Conservation (phyloP, 1,140 invertebrate genomes). For the Metopolophium dirhodum region DNA sequence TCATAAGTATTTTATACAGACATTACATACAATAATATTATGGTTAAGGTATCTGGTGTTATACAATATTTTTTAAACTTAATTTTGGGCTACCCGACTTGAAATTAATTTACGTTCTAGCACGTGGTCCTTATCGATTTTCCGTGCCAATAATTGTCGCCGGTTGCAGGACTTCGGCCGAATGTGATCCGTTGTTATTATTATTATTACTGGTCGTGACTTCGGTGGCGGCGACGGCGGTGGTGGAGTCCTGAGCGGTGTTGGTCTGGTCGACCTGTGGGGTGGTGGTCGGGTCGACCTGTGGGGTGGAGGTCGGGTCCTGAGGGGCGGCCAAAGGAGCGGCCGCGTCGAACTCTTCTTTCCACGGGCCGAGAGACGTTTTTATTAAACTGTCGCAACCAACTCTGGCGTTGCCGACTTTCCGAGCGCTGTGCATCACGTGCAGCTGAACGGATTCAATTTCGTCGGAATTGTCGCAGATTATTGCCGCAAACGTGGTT, state of each 20-base stretch:
- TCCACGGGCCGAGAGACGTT: constrained; percentile 51
- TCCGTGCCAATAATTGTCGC: too few species aligned
- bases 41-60: neutral
- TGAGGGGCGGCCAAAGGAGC: neutral
- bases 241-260: neutral
- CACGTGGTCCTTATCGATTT: neutral
- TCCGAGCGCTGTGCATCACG: constrained; percentile 72
- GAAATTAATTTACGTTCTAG: neutral
- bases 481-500: constrained; percentile 79
- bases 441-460: constrained; percentile 75
- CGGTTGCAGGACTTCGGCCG: neutral
- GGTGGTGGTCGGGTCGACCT: too few species aligned
- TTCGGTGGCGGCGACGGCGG: neutral
- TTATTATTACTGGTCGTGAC: neutral
- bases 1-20: neutral
- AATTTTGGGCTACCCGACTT: neutral
- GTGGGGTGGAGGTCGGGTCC: neutral
- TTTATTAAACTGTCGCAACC: constrained; percentile 50
- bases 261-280: too few species aligned
- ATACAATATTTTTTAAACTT: neutral
- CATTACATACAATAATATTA: neutral
- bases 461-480: constrained; percentile 87
- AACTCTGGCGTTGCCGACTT: constrained; percentile 25
- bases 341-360: neutral
- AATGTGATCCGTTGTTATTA: neutral